These are phyloP conservation scores for Tetragonisca angustula DNA, from an alignment of 2,888 invertebrate genomes.

Conservation along the genomic window DNA sequence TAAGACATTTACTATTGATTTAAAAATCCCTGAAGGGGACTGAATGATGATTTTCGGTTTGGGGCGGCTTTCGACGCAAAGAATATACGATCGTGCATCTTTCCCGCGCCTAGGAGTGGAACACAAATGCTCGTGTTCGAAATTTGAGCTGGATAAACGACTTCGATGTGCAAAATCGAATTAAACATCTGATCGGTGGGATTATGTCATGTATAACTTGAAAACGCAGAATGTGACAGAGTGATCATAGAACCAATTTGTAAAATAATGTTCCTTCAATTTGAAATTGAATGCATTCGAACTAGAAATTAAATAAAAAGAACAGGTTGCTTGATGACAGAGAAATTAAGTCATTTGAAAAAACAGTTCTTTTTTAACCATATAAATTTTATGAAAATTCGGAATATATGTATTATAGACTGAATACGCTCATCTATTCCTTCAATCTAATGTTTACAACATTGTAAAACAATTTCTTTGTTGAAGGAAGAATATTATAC, in stretches of 20 bases:
- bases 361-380: neutral
- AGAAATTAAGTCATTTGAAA: neutral
- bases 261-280: neutral
- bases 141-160: constrained; percentile 16
- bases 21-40: neutral
- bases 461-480: neutral
- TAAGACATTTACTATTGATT: neutral
- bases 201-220: neutral
- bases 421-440: neutral
- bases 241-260: neutral
- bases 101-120: neutral
- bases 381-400: neutral
- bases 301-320: neutral
- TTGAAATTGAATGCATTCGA: neutral
- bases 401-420: neutral
- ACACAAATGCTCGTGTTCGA: neutral
- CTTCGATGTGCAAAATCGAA: constrained; percentile 7
- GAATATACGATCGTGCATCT: neutral
- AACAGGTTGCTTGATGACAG: neutral
- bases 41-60: neutral
- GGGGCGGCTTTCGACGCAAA: neutral
- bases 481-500: neutral
- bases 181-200: constrained; percentile 6
- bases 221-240: neutral
- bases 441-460: too few species aligned